Conservation (phyloP, 2,113 vertebrate species). For the Cyanoderma ruficeps region DNA sequence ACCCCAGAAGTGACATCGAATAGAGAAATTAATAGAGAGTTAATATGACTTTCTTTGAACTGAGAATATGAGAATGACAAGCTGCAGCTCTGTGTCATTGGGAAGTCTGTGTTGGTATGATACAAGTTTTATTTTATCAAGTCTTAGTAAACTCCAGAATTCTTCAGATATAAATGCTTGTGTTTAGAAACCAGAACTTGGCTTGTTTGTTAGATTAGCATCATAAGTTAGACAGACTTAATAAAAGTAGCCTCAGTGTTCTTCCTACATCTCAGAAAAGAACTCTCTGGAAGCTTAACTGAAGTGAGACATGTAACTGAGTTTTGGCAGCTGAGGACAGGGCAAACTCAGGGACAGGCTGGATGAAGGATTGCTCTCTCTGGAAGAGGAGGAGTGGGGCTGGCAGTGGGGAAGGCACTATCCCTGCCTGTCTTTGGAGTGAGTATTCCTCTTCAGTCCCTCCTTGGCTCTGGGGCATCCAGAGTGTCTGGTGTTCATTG, state of each 20-base stretch:
- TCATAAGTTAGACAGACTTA: background rate
- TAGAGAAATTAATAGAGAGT: background rate
- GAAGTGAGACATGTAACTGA: background rate
- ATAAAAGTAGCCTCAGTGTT: background rate
- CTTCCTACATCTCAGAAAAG: background rate
- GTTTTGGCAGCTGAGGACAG: background rate
- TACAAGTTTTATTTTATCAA: background rate
- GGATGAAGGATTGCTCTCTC: background rate
- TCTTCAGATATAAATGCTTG: background rate
- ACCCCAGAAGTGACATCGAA: background rate
- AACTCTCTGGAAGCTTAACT: background rate
- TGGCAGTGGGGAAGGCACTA: background rate
- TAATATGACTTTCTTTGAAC: background rate
- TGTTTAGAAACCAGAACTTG: background rate
- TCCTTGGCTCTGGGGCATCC: background rate
- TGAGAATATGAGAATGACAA: background rate
- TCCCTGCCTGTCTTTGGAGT: background rate
- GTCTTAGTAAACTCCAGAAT: background rate
- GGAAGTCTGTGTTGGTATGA: background rate
- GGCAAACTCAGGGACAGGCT: background rate
- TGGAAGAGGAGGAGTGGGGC: background rate
- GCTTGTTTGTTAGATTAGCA: background rate
- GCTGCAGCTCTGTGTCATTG: background rate
- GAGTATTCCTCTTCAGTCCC: background rate
- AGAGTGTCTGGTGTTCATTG: background rate